Conservation (phyloP, 1,140 invertebrate species). For the Anastatus disparis region DNA sequence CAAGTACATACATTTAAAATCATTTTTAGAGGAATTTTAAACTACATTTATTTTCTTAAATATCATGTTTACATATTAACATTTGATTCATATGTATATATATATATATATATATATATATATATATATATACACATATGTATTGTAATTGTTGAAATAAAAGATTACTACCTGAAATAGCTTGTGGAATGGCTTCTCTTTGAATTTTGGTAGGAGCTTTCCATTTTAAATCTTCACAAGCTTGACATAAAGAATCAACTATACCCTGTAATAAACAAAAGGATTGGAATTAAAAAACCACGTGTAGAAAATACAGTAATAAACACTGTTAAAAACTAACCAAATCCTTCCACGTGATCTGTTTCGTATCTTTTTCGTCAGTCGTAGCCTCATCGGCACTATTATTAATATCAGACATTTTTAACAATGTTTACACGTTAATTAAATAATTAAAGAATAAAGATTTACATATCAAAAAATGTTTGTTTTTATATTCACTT, state of each 20-base stretch:
- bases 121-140: not conserved
- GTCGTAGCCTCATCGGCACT: not conserved
- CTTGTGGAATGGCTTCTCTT: slow-evolving; percentile 89
- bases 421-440: not conserved
- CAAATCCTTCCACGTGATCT: slow-evolving; percentile 71
- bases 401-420: not conserved
- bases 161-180: slow-evolving; percentile 76
- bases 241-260: slow-evolving; percentile 90
- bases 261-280: slow-evolving; percentile 77
- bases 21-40: too few relatives aligned
- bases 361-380: slow-evolving; percentile 1
- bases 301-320: not conserved
- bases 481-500: too few relatives aligned
- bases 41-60: too few relatives aligned
- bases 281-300: too few relatives aligned
- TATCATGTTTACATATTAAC: too few relatives aligned
- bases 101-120: too few relatives aligned
- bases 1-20: too few relatives aligned
- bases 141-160: not conserved
- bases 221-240: slow-evolving; percentile 94
- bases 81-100: too few relatives aligned
- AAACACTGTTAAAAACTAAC: slow-evolving; percentile 55
- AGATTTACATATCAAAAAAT: too few relatives aligned
- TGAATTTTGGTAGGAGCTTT: slow-evolving; percentile 94
- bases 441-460: not conserved